Evolutionary conservation across 2,797 vertebrate genomes (phyloP).

Genomic region (Nothura maculosa): DNA sequence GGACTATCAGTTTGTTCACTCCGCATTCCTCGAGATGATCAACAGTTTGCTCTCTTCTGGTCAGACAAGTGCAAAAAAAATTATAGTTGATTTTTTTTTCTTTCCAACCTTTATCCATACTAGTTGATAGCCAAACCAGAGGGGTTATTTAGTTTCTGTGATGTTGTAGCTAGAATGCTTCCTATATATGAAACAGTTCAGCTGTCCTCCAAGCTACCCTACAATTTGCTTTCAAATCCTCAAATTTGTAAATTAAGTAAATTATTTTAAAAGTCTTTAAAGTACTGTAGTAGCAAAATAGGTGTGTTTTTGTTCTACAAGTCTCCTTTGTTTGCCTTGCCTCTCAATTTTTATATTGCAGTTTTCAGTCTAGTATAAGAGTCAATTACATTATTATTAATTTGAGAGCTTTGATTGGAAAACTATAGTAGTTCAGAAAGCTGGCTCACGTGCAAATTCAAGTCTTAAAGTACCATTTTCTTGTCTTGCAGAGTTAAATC

Average conservation of each 20-base stretch:
- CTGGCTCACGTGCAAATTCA: neutral
- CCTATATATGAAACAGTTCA: neutral
- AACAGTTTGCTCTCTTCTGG: constrained; percentile 97
- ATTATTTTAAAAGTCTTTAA: neutral
- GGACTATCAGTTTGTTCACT: constrained; percentile 94
- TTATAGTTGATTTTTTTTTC: neutral
- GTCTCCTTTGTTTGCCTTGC: neutral
- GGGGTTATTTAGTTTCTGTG: neutral
- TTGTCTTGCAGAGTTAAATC: neutral
- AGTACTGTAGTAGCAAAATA: neutral
- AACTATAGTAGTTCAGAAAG: neutral
- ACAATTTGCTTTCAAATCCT: neutral
- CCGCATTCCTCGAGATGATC: constrained; percentile 94
- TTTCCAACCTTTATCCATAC: neutral
- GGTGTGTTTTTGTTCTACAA: neutral
- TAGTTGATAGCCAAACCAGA: neutral
- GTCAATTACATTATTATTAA: neutral
- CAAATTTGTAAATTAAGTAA: neutral
- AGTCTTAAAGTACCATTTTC: neutral
- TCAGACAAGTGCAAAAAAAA: constrained; percentile 42
- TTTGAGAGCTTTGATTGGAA: neutral
- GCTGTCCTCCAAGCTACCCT: neutral
- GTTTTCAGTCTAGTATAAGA: neutral
- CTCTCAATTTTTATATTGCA: neutral
- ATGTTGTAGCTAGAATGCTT: neutral